These are phyloP conservation scores for Polia nebulosa DNA, from an alignment of 2,888 invertebrate species.

Conservation along the genomic window DNA sequence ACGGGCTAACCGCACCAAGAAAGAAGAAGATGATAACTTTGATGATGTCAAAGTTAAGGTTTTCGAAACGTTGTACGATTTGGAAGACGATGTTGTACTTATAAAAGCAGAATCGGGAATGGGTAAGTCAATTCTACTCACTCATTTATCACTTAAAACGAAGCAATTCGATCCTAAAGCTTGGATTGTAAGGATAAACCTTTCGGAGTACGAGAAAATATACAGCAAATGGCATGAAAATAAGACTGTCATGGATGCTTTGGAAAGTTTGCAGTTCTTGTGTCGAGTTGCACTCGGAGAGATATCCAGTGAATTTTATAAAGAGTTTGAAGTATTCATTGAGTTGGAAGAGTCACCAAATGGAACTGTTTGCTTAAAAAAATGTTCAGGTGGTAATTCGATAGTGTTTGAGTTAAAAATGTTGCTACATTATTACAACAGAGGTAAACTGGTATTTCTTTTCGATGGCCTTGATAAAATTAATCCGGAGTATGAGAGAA, in stretches of 20 bases:
- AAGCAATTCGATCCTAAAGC: constrained; percentile 14
- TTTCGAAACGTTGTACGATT: constrained; percentile 40
- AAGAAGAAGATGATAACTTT: neutral
- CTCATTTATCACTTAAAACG: constrained; percentile 2
- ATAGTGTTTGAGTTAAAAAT: constrained; percentile 31
- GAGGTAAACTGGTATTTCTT: constrained; percentile 18
- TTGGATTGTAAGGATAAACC: constrained; percentile 53
- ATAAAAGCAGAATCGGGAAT: neutral
- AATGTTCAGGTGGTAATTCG: no score
- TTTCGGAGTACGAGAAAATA: constrained; percentile 31
- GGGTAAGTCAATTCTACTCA: neutral
- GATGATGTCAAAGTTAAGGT: neutral
- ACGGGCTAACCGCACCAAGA: neutral
- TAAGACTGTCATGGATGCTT: neutral
- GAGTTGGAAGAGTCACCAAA: neutral
- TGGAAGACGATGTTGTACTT: constrained; percentile 6
- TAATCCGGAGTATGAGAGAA: no score
- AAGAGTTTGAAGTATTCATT: no score
- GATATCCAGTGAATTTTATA: neutral
- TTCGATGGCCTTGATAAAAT: constrained; percentile 27
- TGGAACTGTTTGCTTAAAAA: no score
- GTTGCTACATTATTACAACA: constrained; percentile 38
- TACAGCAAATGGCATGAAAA: neutral
- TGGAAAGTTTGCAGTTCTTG: constrained; percentile 29
- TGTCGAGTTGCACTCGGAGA: constrained; percentile 6